Percentiles rank a stretch among this genome's conserved stretches.
These are phyloP conservation scores for Drosophila sordidapex DNA, from an alignment of 2,888 invertebrate genomes.

Conservation along the genomic window DNA sequence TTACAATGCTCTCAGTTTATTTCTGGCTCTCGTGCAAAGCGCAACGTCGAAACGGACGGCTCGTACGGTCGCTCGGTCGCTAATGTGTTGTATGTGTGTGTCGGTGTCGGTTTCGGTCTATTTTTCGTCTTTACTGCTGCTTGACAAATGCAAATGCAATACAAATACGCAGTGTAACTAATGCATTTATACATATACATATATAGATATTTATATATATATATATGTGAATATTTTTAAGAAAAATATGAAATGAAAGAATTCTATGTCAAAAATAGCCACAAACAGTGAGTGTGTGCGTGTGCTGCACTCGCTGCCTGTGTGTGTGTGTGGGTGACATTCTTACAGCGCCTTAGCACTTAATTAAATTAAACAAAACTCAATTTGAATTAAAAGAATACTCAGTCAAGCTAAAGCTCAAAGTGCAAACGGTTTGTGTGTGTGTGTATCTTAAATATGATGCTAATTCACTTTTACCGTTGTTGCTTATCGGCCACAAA, in stretches of 20 bases:
- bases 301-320: constrained; percentile 28
- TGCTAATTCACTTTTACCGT: constrained; percentile 28
- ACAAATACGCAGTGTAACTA: constrained; percentile 50
- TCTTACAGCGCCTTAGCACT: constrained; percentile 46
- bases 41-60: constrained; percentile 74
- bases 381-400: constrained; percentile 35
- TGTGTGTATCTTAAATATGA: constrained; percentile 9
- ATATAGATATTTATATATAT: constrained; percentile 19
- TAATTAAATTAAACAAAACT: constrained; percentile 59
- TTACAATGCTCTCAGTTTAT: constrained; percentile 78
- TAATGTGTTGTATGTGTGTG: constrained; percentile 51
- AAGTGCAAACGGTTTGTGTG: constrained; percentile 32
- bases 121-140: constrained; percentile 46
- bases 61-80: constrained; percentile 57
- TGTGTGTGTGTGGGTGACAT: constrained; percentile 42
- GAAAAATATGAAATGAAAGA: constrained; percentile 29
- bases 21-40: constrained; percentile 82
- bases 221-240: constrained; percentile 23
- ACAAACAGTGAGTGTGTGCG: constrained; percentile 27
- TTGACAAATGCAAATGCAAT: constrained; percentile 58
- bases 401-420: constrained; percentile 40
- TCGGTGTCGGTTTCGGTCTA: constrained; percentile 55
- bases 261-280: constrained; percentile 50
- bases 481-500: constrained; percentile 28
- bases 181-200: constrained; percentile 43